Base-by-base conservation (phyloP, 1,140 invertebrate species). In the Aphelinus atriplicis region DNA sequence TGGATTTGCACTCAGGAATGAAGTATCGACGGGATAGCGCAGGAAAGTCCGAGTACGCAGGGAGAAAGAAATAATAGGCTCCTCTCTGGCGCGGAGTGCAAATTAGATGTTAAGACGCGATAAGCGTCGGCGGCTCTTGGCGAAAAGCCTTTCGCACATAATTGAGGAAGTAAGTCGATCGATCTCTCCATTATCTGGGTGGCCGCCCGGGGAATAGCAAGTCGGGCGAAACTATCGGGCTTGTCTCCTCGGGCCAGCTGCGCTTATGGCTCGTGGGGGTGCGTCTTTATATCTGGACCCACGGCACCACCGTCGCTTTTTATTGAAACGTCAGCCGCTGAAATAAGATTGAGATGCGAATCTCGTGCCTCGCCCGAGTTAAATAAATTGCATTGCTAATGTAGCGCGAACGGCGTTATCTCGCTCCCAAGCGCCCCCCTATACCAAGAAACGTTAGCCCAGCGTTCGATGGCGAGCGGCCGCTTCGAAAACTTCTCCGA, bases 301-400 rank as follows among this genome's bases (percentile, higher is more conserved):
- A 70, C 79, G 77, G 75, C 26, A 26, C 26, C 43, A 5, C 48
- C 48, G 5, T 48, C 2, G 7, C 46, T 48, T 71, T 50, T 60
- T 60, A 60, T 69, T 60, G 68, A 62, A 62, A 55, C 42, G 60
- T 53, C 58, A 26, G 42, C 53, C 3, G 60, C 5, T 63, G 10
- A 53, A 61, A 71, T 63, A 71, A 71, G 62, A 72, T 57, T 56
- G 60, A 61, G 80, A 80, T 81, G 78, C 78, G 73, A 60, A 80
- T 82, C 79, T n/a, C 43, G 26, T 26, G 26, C 26, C 48, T 3
- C 55, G 58, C 48, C 50, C 71, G 77, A 80, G 75, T 80, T 80
- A 80, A 80, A 81, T 81, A 81, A 81, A 81, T 79, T 78, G 73
- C 67, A 67, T 81, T 77, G 74, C 78, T 80, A 81, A 78, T 77